Evolutionary conservation across 2,113 vertebrate genomes (phyloP), one percentile per base, ranked within the genome.

Genomic region (Tenebrosternarchus preto): DNA sequence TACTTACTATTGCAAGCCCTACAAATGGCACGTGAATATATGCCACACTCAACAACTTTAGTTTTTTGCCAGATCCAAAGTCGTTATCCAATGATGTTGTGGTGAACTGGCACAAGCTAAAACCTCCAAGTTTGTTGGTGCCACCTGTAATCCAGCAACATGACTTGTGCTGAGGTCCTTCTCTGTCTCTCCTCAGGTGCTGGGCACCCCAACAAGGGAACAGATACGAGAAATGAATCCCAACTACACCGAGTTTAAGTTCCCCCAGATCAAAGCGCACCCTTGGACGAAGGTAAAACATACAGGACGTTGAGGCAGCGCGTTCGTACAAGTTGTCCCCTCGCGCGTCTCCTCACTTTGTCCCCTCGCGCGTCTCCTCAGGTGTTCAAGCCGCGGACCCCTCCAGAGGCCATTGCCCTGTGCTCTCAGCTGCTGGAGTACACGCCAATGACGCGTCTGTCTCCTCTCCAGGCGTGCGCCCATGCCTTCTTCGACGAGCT

Each of bases 181-280:
- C 6, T 69, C 17, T 60, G 1, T 59, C 15, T 68, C 17, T 31
- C 20, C 22, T 69, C 84, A 96, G 95, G 95, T 98, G 80, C 90
- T 98, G 76, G 97, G 96, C 85, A 98, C 96, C 20, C 97, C 97
- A 78, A 98, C 97, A 85, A 94, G 96, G 92, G 97, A 98, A 89
- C 97, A 98, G 91, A 98, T 98, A 89, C 92, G 97, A 93, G 97
- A 98, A 93, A 98, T 98, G 96, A 98, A 98, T 90, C 97, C 97
- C 83, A 98, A 98, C 89, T 98, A 98, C 90, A 98, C 96, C 88
- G 96, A 98, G 90, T 98, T 98, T 91, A 98, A 98, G 92, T 98
- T 98, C 91, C 97, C 97, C 84, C 97, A 98, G 89, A 98, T 98
- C 90, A 98, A 98, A 95, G 97, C 97, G 84, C 97, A 98, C 92